phyloP scores from a whole-genome alignment of 2,888 invertebrate genomes.

The Epinotia nisella region DNA sequence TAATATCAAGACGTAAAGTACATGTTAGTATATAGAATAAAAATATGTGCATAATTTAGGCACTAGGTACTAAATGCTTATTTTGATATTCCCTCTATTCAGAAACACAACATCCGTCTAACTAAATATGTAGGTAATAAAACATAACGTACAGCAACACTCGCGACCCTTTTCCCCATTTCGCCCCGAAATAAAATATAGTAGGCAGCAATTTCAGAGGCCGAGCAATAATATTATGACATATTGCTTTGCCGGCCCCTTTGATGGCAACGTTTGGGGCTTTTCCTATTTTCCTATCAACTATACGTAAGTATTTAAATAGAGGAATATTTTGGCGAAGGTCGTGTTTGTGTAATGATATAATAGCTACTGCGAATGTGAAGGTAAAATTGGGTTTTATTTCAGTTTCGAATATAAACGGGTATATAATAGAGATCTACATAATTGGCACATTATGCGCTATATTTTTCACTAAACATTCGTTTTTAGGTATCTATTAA shows the following conservation, averaged over 20 bases:
- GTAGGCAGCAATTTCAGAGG: constrained; percentile 72
- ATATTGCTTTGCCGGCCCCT: constrained; percentile 72
- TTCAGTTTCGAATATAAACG: neutral
- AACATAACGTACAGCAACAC: constrained; percentile 26
- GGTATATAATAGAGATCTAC: too few species aligned
- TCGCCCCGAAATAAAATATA: constrained; percentile 78
- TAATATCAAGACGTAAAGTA: neutral
- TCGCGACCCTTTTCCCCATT: constrained; percentile 41
- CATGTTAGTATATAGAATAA: neutral
- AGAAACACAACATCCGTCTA: constrained; percentile 10
- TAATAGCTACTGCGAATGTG: neutral
- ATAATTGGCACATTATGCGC: too few species aligned
- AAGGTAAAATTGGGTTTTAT: neutral
- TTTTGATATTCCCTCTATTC: neutral
- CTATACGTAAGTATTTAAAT: constrained; percentile 45
- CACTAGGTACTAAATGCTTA: neutral
- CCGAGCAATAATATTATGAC: constrained; percentile 83
- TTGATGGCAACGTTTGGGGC: constrained; percentile 60
- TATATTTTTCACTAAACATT: too few species aligned
- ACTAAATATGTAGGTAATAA: constrained; percentile 12
- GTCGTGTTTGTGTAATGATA: constrained; percentile 1
- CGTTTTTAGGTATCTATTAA: too few species aligned
- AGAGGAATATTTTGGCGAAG: constrained; percentile 29
- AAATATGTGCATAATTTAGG: neutral
- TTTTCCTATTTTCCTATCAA: constrained; percentile 51